These are phyloP conservation scores for Atractosteus spatula DNA, from an alignment of 2,113 vertebrate genomes.

Conservation along the genomic window DNA sequence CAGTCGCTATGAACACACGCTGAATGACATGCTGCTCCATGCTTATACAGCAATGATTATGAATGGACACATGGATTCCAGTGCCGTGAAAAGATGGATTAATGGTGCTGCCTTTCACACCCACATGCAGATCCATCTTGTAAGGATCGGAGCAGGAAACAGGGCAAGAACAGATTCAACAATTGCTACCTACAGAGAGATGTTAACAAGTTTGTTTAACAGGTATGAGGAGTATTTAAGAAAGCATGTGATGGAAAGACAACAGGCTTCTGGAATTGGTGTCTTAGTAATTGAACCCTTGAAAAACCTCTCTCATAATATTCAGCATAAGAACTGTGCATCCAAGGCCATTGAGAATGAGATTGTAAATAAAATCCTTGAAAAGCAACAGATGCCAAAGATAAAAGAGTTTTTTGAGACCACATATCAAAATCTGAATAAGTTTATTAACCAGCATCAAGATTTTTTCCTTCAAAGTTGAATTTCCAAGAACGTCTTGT, in stretches of 20 bases:
- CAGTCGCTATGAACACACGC: slow-evolving; percentile 54
- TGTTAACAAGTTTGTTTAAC: slow-evolving; percentile 40
- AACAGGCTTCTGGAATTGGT: slow-evolving; percentile 22
- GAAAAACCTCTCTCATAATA: slow-evolving; percentile 57
- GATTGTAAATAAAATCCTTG: slow-evolving; percentile 48
- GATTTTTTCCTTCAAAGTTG: too few species aligned
- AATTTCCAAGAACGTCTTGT: too few species aligned
- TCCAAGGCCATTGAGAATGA: slow-evolving; percentile 52
- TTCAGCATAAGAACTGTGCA: slow-evolving; percentile 58
- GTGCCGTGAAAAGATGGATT: slow-evolving; percentile 62
- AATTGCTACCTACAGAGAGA: slow-evolving; percentile 52
- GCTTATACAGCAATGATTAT: slow-evolving; percentile 61
- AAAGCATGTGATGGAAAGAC: slow-evolving; percentile 46
- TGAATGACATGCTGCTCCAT: slow-evolving; percentile 59
- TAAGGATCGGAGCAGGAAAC: slow-evolving; percentile 54
- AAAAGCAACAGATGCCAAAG: slow-evolving; percentile 46
- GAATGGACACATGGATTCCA: slow-evolving; percentile 50
- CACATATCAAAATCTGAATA: too few species aligned
- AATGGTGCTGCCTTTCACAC: slow-evolving; percentile 63
- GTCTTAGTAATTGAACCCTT: slow-evolving; percentile 53
- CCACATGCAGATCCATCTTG: slow-evolving; percentile 65
- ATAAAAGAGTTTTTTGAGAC: slow-evolving; percentile 49
- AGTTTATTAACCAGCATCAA: too few species aligned
- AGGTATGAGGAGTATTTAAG: slow-evolving; percentile 51
- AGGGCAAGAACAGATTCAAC: slow-evolving; percentile 54